Base-by-base conservation (phyloP, 2,113 vertebrate species). In the Dicentrarchus labrax region DNA sequence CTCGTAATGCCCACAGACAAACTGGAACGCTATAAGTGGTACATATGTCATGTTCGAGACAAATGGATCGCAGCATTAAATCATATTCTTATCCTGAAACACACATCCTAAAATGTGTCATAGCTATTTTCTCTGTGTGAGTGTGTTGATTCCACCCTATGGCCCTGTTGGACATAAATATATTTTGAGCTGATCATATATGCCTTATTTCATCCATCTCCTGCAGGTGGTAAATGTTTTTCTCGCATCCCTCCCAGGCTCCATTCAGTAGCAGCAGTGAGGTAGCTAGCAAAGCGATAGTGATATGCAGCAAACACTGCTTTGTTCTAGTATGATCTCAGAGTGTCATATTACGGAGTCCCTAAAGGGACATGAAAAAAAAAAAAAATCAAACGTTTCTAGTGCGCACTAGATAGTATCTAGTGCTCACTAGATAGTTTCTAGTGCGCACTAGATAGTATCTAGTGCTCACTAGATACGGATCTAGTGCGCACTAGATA, bases 171-270 rank as follows among this genome's bases (percentile, higher is more conserved):
- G 12, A 47, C 38, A 57, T 1, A 38, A 48, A 59, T n/a, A 48
- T 54, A 21, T 43, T 64, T 41, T 13, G 7, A 47, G 43, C 7
- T 51, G 12, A 54, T 62, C 16, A n/a, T n/a, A 30, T 67, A 54
- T 59, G 39, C 4, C 65, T 50, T 60, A 61, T 60, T 61, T 6
- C 17, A 1, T 51, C 8, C 17, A 51, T 60, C 13, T 47, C 10
- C 19, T 66, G 22, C 21, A 11, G 11, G n/a, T n/a, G n/a, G 21
- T 12, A 47, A 17, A 67, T 43, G 3, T 21, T 36, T 62, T 53
- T 61, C 8, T 22, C 61, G 12, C 67, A 54, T 74, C 66, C 50
- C 53, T 60, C 80, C 80, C 87, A 89, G 84, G 41, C 11, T 74
- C 80, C 80, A 77, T 60, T 77, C 48, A 45, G n/a, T 72, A 67